Conservation (phyloP, 2,797 vertebrate species). For the Myiothlypis chrysogaster region DNA sequence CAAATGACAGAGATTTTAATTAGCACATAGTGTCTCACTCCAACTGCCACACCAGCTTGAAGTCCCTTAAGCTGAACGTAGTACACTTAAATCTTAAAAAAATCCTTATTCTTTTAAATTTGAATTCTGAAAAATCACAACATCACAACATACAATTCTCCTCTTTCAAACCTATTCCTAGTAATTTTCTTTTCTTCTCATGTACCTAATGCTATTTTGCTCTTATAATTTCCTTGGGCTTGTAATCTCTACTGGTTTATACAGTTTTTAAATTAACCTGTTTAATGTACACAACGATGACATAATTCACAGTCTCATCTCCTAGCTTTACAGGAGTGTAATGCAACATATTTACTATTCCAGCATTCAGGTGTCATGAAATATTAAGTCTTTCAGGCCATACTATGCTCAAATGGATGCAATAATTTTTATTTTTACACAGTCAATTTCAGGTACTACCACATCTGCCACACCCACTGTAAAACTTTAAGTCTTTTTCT, state of each 20-base stretch:
- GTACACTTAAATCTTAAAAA: neutral
- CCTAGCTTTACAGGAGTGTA: neutral
- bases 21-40: constrained; percentile 5
- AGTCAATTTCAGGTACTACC: neutral
- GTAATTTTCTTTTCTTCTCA: neutral
- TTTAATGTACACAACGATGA: neutral
- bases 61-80: neutral
- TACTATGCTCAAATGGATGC: neutral
- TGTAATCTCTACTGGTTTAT: neutral
- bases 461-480: neutral
- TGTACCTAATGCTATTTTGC: neutral
- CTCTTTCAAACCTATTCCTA: neutral
- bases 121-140: neutral
- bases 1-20: constrained; percentile 29
- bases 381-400: neutral
- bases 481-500: neutral
- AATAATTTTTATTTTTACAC: neutral
- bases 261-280: neutral
- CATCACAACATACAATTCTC: neutral
- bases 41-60: neutral
- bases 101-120: neutral
- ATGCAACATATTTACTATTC: neutral
- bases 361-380: neutral
- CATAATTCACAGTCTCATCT: neutral
- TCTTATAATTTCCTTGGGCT: neutral